Percentiles rank a stretch among this genome's conserved stretches.
phyloP scores from a whole-genome alignment of 1,140 invertebrate genomes.

The Zaprionus africanus region DNA sequence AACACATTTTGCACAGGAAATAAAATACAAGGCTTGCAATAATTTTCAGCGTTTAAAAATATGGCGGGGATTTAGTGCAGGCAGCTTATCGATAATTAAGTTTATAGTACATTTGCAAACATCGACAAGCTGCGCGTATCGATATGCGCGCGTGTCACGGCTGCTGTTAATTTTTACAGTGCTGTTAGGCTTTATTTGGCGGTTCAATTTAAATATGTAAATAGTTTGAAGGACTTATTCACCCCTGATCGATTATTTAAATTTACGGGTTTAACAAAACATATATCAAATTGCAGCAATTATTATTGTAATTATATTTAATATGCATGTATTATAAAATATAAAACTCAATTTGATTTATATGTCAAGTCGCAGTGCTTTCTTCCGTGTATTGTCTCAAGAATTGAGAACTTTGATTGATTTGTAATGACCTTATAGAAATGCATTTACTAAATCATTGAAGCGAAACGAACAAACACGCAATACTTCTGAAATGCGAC shows the following conservation, averaged over 20 bases:
- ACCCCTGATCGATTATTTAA: background rate
- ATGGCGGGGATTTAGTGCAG: slow-evolving; percentile 1
- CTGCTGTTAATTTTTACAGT: background rate
- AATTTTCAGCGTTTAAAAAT: background rate
- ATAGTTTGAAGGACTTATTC: background rate
- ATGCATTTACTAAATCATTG: slow-evolving; percentile 51
- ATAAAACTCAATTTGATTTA: background rate
- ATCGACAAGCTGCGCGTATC: background rate
- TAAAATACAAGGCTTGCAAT: background rate
- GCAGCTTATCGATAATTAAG: background rate
- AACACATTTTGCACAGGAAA: background rate
- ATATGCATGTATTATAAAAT: background rate
- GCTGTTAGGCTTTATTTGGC: background rate
- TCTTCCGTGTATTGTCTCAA: slow-evolving; percentile 10
- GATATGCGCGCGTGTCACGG: background rate
- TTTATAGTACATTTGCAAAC: background rate
- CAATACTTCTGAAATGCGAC: slow-evolving; percentile 30
- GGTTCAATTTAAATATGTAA: slow-evolving; percentile 2
- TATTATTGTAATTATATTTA: background rate
- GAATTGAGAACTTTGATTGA: slow-evolving; percentile 41
- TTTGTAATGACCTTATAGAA: slow-evolving; percentile 54
- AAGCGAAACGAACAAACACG: slow-evolving; percentile 50
- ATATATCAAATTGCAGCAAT: background rate
- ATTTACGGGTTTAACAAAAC: background rate
- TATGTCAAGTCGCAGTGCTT: background rate